Evolutionary conservation across 2,888 invertebrate species (phyloP).

Genomic region (Pecten maximus): DNA sequence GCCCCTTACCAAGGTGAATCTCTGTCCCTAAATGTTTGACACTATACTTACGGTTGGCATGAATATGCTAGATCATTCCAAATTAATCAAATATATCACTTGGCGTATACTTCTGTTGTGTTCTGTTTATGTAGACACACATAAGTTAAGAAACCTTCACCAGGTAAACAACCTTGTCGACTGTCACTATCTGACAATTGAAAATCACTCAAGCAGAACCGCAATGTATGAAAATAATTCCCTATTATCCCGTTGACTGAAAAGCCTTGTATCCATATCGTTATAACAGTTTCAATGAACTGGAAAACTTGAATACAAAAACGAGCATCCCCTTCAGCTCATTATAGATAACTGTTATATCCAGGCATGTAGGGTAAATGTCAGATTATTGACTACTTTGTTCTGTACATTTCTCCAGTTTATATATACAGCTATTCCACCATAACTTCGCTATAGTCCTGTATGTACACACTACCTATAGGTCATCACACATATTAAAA

Average conservation of each 20-base stretch:
- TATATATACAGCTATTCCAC: background rate
- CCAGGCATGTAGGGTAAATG: background rate
- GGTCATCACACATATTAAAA: background rate
- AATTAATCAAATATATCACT: background rate
- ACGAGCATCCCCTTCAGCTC: background rate
- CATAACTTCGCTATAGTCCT: background rate
- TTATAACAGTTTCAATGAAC: background rate
- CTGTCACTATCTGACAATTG: conserved; percentile 22
- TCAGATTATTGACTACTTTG: background rate
- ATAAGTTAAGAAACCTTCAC: background rate
- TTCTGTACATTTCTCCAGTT: too few species aligned
- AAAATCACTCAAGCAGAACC: background rate
- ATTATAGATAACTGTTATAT: background rate
- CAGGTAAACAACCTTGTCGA: conserved; percentile 15
- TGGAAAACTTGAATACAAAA: background rate
- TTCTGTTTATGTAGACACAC: background rate
- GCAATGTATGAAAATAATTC: background rate
- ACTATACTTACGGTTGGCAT: conserved; percentile 22
- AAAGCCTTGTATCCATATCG: background rate
- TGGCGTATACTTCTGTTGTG: background rate
- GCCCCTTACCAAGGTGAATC: background rate
- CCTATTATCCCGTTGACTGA: background rate
- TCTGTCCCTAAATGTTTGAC: background rate
- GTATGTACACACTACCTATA: background rate
- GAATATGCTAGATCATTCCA: background rate